Conservation (phyloP, 2,797 vertebrate genomes). For the Neostethus bicornis region DNA sequence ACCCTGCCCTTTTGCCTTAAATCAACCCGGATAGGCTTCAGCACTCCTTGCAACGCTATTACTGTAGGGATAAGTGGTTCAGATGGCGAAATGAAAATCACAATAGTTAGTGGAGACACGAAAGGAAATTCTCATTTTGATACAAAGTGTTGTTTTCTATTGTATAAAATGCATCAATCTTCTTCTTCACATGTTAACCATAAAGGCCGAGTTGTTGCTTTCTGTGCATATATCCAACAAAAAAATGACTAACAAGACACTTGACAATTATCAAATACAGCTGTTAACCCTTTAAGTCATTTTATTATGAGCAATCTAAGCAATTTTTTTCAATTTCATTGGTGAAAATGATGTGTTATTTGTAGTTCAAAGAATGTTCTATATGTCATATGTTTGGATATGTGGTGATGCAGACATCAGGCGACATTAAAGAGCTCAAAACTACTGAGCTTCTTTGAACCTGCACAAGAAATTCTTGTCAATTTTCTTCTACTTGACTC, state of each 20-base stretch:
- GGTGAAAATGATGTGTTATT: not conserved
- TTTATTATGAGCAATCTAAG: not conserved
- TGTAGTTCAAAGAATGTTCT: not conserved
- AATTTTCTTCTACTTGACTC: conserved; percentile 11
- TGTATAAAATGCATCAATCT: not conserved
- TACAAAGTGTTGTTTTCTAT: not conserved
- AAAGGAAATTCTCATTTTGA: no score
- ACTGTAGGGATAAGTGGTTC: no score
- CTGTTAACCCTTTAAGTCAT: not conserved
- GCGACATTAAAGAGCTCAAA: conserved; percentile 1
- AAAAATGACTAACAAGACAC: not conserved
- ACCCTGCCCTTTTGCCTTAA: no score
- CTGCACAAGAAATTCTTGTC: conserved; percentile 2
- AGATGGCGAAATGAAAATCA: no score
- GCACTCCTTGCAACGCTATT: no score
- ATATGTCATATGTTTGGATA: not conserved
- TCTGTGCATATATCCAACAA: not conserved
- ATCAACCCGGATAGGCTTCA: no score
- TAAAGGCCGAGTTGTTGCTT: not conserved
- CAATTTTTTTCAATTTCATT: not conserved
- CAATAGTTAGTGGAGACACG: no score
- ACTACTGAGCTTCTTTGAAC: not conserved
- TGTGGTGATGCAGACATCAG: not conserved
- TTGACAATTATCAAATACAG: not conserved
- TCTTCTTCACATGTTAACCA: not conserved